These are phyloP conservation scores for Escarpia spicata DNA, from an alignment of 2,888 invertebrate genomes.

Conservation along the genomic window DNA sequence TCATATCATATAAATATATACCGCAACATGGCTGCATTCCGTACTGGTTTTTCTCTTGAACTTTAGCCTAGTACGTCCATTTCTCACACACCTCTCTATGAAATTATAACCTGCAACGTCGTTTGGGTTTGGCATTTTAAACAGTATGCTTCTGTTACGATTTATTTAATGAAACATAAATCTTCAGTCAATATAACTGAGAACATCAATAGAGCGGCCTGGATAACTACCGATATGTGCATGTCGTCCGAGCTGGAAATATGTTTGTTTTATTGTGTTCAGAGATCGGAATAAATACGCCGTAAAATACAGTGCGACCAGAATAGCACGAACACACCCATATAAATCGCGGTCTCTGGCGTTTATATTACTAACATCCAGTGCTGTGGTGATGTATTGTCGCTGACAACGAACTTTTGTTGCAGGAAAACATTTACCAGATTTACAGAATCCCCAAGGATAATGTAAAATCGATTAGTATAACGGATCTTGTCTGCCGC, in stretches of 20 bases:
- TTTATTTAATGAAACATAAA: not conserved
- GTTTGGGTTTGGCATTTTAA: not conserved
- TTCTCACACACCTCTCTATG: not conserved
- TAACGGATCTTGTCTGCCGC: not conserved
- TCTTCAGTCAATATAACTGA: not conserved
- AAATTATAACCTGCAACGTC: not conserved
- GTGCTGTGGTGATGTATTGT: not conserved
- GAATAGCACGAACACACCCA: not conserved
- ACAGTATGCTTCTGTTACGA: not conserved
- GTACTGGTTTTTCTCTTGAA: not conserved
- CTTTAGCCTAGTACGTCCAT: not conserved
- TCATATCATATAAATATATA: not conserved
- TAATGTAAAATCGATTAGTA: not conserved
- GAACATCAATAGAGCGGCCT: not conserved
- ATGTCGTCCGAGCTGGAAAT: not conserved
- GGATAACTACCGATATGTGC: not conserved
- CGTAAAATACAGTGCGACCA: not conserved
- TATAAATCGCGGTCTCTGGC: constrained; percentile 16
- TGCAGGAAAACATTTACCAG: not conserved
- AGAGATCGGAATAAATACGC: not conserved
- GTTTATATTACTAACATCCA: constrained; percentile 3
- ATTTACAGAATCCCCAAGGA: not conserved
- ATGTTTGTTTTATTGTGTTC: not conserved
- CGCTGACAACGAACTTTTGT: not conserved
- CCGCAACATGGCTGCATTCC: not conserved